These are phyloP conservation scores for Nyctalus aviator DNA, from an alignment of 2,797 vertebrate genomes.

Conservation along the genomic window DNA sequence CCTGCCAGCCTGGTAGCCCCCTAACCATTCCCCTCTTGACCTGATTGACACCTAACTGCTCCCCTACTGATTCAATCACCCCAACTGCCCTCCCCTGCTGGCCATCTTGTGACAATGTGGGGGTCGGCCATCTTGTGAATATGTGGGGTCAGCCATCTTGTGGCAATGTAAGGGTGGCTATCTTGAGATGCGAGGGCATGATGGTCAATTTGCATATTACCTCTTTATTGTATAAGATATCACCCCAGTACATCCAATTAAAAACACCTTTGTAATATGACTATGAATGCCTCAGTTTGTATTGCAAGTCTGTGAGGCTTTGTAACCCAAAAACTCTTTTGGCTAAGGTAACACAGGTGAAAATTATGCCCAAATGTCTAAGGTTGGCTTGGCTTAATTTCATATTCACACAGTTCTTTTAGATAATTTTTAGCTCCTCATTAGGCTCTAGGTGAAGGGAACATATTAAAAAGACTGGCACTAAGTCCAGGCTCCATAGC, in stretches of 20 bases:
- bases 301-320: background rate
- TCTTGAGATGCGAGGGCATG: too few species aligned
- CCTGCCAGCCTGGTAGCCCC: too few species aligned
- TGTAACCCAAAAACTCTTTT: background rate
- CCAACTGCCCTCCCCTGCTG: too few species aligned
- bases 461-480: background rate
- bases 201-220: too few species aligned
- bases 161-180: too few species aligned
- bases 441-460: background rate
- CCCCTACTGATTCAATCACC: too few species aligned
- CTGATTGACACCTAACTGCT: too few species aligned
- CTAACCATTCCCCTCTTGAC: too few species aligned
- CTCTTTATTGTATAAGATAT: background rate
- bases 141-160: too few species aligned
- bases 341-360: background rate
- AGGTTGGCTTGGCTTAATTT: background rate
- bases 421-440: slow-evolving; percentile 19
- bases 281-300: background rate
- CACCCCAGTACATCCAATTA: background rate
- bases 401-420: background rate
- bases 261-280: background rate
- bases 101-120: too few species aligned
- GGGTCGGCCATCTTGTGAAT: too few species aligned
- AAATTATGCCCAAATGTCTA: background rate
- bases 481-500: background rate